These are phyloP conservation scores for Malurus splendens DNA, from an alignment of 2,797 vertebrate species.

Conservation along the genomic window DNA sequence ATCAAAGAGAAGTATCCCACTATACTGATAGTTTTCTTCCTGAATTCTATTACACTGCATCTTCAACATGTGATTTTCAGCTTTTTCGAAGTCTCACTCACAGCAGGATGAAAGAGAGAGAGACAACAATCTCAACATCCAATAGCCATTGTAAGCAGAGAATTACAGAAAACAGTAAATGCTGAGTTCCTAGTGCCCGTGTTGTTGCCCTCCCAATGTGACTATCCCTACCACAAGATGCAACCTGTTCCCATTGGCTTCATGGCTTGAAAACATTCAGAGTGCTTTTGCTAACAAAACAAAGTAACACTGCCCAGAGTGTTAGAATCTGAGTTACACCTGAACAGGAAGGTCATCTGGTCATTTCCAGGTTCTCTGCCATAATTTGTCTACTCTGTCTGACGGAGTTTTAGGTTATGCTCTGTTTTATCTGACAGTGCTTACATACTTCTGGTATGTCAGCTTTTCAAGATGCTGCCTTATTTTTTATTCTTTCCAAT, in stretches of 20 bases:
- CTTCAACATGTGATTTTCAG: background rate
- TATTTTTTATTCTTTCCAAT: background rate
- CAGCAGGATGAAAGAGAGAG: background rate
- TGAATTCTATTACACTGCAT: background rate
- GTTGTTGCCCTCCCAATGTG: background rate
- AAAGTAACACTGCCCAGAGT: background rate
- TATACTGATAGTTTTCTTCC: background rate
- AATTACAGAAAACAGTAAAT: background rate
- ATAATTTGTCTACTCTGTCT: background rate
- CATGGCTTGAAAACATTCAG: background rate
- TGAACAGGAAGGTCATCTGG: background rate
- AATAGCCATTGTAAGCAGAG: background rate
- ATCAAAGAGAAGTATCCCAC: background rate
- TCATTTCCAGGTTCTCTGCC: background rate
- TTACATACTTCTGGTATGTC: background rate
- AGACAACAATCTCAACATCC: background rate
- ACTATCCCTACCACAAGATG: background rate
- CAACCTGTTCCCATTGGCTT: background rate
- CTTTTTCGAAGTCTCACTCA: background rate
- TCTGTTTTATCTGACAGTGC: background rate
- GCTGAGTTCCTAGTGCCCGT: background rate
- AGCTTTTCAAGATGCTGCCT: background rate
- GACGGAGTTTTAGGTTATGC: background rate
- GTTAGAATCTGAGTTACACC: background rate
- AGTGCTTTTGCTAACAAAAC: background rate